Conservation (phyloP, 2,888 invertebrate genomes). For the Thymelicus lineola region DNA sequence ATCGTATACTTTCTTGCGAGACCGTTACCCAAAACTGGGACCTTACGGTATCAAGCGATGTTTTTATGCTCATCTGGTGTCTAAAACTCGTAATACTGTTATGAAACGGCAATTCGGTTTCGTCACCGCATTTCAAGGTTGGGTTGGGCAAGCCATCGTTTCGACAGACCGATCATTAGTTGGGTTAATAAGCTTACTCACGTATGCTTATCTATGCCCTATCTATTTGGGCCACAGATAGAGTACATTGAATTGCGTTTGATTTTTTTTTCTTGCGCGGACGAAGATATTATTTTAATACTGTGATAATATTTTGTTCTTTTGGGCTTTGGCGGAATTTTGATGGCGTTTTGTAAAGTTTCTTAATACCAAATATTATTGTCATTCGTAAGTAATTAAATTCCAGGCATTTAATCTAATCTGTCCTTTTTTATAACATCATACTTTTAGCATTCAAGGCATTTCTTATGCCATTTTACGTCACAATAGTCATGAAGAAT, state of each 20-base stretch:
- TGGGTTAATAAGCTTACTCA: constrained; percentile 30
- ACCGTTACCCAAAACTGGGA: constrained; percentile 80
- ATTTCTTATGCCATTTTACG: background rate
- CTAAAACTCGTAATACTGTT: constrained; percentile 80
- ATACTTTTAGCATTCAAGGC: background rate
- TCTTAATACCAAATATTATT: too few species aligned
- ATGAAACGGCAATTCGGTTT: constrained; percentile 74
- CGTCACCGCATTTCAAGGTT: constrained; percentile 68
- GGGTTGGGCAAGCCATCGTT: constrained; percentile 53
- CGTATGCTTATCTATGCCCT: constrained; percentile 27
- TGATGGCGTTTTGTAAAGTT: too few species aligned
- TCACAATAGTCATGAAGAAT: constrained; percentile 1
- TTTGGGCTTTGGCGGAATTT: background rate
- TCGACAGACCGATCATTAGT: constrained; percentile 34
- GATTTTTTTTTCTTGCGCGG: constrained; percentile 13
- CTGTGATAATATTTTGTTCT: background rate
- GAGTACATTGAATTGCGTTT: constrained; percentile 17
- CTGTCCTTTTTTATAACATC: background rate
- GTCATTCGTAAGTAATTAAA: too few species aligned
- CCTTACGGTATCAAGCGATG: constrained; percentile 77
- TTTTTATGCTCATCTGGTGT: constrained; percentile 70
- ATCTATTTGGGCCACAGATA: constrained; percentile 37
- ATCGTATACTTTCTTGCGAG: constrained; percentile 75
- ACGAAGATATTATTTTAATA: too few species aligned
- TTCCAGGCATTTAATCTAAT: too few species aligned